A percentile compares a stretch with the other conserved stretches of the same genome.
These are phyloP conservation scores for Sturnus vulgaris DNA, from an alignment of 2,113 vertebrate species.

Conservation along the genomic window DNA sequence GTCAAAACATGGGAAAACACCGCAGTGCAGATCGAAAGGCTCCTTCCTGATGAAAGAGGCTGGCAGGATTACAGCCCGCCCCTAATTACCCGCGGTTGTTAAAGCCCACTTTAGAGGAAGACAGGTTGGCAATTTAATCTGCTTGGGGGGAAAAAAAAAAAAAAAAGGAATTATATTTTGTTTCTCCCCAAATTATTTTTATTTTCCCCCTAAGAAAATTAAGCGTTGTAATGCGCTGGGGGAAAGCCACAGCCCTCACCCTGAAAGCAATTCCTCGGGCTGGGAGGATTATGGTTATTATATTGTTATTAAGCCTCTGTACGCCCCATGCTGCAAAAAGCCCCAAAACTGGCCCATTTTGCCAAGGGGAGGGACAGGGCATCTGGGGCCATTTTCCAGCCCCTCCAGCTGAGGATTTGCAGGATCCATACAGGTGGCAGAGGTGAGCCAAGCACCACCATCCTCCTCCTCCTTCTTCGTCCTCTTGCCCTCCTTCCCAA, in stretches of 20 bases:
- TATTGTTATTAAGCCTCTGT: not conserved
- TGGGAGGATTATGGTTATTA: not conserved
- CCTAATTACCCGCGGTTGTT: constrained; percentile 43
- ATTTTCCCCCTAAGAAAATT: constrained; percentile 17
- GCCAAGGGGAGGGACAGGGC: not conserved
- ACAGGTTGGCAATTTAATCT: constrained; percentile 38
- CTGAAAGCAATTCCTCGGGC: not conserved
- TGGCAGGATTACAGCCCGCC: constrained; percentile 55
- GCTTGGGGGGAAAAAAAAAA: not conserved
- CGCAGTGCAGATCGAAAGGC: constrained; percentile 55
- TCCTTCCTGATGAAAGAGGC: constrained; percentile 46
- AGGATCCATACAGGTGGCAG: rapidly evolving
- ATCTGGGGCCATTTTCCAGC: not conserved
- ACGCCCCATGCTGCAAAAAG: not conserved
- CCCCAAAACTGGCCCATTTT: not conserved
- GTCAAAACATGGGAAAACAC: constrained; percentile 55
- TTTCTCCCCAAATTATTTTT: constrained; percentile 16
- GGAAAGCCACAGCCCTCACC: not conserved
- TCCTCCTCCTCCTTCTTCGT: not conserved
- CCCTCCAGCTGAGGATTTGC: rapidly evolving
- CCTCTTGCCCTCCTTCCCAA: not conserved
- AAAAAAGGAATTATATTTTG: not conserved
- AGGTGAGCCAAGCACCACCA: not conserved
- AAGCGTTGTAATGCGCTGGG: not conserved
- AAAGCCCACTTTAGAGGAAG: constrained; percentile 13